Base-by-base conservation (phyloP, 2,797 vertebrate species). In the Bovichtus variegatus region DNA sequence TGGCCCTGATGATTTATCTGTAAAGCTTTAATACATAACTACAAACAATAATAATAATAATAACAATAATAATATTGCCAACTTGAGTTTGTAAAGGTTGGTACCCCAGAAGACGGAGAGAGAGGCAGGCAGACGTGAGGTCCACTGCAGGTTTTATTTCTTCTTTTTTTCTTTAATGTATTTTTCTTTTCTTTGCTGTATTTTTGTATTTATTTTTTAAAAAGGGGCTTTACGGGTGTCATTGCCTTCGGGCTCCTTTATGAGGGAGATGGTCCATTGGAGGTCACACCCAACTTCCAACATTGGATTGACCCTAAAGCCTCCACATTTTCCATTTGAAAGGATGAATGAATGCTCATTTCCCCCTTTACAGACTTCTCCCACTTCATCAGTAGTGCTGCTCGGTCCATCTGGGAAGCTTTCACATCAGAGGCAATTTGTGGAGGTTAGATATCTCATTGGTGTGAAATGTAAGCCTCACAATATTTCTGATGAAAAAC, bases 371-470 rank as follows among this genome's bases (percentile, higher is more conserved):
- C 58, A 67, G 60, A 59, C 49, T 63, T 84, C 73, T 55, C 43
- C 61, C 76, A 50, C 76, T 80, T 74, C 74, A 75, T 68, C 69
- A 58, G 80, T 16, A 49, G 74, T 59, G 77, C 50, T 51, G 71
- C 73, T 59, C 25, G 44, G 71, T 83, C 78, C 75, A 87, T 87
- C 60, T 73, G 78, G 76, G 71, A 77, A 65, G 71, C 88, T 79
- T 82, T 82, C 67, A 81, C 61, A 78, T 77, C 79, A 79, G 41
- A 70, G 65, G 63, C 69, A 81, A 71, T 86, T 84, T 87, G 77
- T 71, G 66, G 66, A 77, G 74, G 68, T 81, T 59, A 60, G 62
- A 83, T 66, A 64, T 78, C 81, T 85, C 78, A 59, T 64, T 83
- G 74, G 81, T 67, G 79, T 76, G 59, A 63, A 62, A 81, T 73